Evolutionary conservation across 2,797 vertebrate species (phyloP), one percentile per base, ranked within the genome.

Genomic region (Petrocephalus sullivani): DNA sequence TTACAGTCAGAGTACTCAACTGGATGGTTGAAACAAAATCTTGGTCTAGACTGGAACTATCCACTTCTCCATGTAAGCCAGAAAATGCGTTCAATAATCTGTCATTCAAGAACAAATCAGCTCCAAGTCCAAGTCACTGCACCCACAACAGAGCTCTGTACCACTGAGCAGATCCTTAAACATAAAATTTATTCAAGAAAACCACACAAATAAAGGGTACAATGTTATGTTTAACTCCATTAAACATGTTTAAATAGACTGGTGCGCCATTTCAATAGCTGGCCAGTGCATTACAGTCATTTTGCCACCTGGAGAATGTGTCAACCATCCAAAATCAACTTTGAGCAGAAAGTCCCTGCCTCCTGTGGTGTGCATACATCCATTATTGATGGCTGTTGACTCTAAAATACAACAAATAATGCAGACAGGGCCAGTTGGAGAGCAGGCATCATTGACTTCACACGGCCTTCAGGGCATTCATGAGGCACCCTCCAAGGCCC

Each of bases 381-480:
- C 90, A 87, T 91, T 89, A 92, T 89, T 91, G 87, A 91, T 75
- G 71, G 49, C 12, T 33, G 75, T 88, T 67, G 87, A 90, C 90
- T 92, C 89, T 92, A 89, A 86, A 49, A 93, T 93, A 67, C 91
- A 93, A 93, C 94, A 92, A 93, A 91, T 93, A 91, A 93, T 88
- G 64, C 90, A 92, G 92, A 94, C 6, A 83, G 90, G 91, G 88
- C 88, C 88, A 90, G 90, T 84, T 88, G 91, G 92, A 93, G 82
- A 89, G 61, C 49, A 94, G 93, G 94, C 93, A 95, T 95, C 95
- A 95, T 87, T 87, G 87, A 92, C 90, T 89, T 86, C 28, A 37
- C 64, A 71, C 64, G 33, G 64, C 64, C 33, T 51, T 71, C 14
- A 37, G 64, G 64, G 28, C 28, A 71, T 16, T 28, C 28, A 71